Conservation (phyloP, 2,113 vertebrate genomes). For the Notechis scutatus region DNA sequence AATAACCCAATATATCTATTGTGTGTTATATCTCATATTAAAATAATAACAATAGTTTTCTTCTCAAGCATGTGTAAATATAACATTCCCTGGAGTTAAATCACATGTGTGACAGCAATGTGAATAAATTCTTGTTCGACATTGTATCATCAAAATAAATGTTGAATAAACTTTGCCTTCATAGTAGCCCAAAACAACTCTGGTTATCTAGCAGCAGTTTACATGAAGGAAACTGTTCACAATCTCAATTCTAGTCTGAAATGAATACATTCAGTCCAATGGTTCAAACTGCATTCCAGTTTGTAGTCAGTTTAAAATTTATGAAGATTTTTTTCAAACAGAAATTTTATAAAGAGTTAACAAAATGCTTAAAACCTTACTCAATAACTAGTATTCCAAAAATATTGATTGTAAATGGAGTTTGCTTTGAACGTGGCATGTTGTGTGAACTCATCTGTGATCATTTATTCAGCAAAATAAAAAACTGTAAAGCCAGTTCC, state of each 20-base stretch:
- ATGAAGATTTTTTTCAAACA: neutral
- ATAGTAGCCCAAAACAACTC: neutral
- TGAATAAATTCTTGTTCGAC: neutral
- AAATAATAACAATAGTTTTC: neutral
- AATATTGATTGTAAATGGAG: neutral
- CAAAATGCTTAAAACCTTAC: neutral
- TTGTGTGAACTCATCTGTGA: neutral
- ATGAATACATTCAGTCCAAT: neutral
- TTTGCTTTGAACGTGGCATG: neutral
- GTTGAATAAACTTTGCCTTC: neutral
- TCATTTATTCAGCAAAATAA: neutral
- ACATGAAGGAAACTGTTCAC: neutral
- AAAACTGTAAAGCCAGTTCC: neutral
- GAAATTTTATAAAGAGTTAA: neutral
- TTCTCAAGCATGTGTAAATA: neutral
- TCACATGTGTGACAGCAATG: neutral
- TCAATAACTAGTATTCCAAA: neutral
- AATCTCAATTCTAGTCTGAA: neutral
- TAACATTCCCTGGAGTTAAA: neutral
- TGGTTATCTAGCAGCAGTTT: neutral
- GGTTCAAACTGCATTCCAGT: neutral
- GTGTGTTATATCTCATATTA: neutral
- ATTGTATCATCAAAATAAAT: neutral
- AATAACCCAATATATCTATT: neutral
- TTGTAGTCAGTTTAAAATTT: neutral